Evolutionary conservation across 2,113 vertebrate species (phyloP).

Genomic region (Litocranius walleri): DNA sequence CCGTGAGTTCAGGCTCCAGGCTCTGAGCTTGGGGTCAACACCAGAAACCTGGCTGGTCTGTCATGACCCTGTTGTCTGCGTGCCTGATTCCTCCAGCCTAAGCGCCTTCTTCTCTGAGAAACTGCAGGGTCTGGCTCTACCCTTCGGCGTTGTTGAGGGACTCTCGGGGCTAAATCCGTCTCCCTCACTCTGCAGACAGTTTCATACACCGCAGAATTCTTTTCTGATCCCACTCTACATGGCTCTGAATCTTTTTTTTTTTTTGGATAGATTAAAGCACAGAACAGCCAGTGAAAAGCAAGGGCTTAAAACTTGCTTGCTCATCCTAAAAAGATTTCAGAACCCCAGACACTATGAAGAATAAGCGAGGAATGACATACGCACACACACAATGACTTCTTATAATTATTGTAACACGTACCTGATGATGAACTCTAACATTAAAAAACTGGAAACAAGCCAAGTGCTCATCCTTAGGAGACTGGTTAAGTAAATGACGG

Average conservation of each 20-base stretch:
- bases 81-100: neutral
- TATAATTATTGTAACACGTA: neutral
- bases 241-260: neutral
- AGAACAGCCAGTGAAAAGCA: neutral
- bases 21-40: neutral
- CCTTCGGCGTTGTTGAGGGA: neutral
- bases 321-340: neutral
- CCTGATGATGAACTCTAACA: neutral
- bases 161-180: rapidly evolving
- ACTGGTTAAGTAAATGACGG: neutral
- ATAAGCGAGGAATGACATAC: neutral
- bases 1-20: rapidly evolving
- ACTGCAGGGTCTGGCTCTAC: neutral
- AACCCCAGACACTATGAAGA: neutral
- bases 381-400: neutral
- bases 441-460: neutral
- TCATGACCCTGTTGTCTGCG: neutral
- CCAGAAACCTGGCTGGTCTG: neutral
- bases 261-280: neutral
- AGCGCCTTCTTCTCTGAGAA: neutral
- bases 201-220: rapidly evolving
- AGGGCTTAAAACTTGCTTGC: neutral
- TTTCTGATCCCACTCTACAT: neutral
- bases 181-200: neutral
- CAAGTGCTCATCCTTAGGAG: no score